A percentile compares a stretch with the other conserved stretches of the same genome.
phyloP scores from a whole-genome alignment of 1,140 invertebrate genomes.

The Ladona fulva region DNA sequence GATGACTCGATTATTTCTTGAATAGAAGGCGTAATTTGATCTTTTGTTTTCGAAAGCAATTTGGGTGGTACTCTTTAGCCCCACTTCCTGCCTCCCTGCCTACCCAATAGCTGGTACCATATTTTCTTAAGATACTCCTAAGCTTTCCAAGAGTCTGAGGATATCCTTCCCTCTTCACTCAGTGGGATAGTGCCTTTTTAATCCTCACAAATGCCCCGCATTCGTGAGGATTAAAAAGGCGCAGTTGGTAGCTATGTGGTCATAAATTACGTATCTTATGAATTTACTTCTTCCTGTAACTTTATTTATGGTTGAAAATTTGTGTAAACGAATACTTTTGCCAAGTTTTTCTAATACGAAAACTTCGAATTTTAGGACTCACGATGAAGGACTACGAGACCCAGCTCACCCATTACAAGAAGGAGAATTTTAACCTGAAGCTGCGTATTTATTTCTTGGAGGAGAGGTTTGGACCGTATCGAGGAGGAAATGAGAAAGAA shows the following conservation, averaged over 20 bases:
- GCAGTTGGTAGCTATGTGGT: no score
- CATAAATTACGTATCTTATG: no score
- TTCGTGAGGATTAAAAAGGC: no score
- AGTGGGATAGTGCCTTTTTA: no score
- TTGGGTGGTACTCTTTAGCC: background rate
- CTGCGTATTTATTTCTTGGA: constrained; percentile 83
- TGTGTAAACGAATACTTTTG: no score
- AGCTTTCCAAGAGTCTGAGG: no score
- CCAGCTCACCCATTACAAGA: constrained; percentile 66
- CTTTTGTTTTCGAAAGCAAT: background rate
- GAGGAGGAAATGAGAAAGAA: constrained; percentile 45
- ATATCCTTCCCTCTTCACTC: no score
- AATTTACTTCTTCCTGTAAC: no score
- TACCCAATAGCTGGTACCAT: background rate
- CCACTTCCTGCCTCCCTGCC: background rate
- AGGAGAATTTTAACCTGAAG: constrained; percentile 89
- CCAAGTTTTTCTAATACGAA: no score
- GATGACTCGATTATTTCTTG: background rate
- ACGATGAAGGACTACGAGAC: constrained; percentile 88
- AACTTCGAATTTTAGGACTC: constrained; percentile 34
- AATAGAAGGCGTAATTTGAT: background rate
- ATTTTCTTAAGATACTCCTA: no score
- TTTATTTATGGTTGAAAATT: no score
- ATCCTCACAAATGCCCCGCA: no score
- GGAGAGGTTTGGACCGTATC: constrained; percentile 62